Evolutionary conservation across 2,113 vertebrate species (phyloP).

Genomic region (Mesembrinibis cayennensis): DNA sequence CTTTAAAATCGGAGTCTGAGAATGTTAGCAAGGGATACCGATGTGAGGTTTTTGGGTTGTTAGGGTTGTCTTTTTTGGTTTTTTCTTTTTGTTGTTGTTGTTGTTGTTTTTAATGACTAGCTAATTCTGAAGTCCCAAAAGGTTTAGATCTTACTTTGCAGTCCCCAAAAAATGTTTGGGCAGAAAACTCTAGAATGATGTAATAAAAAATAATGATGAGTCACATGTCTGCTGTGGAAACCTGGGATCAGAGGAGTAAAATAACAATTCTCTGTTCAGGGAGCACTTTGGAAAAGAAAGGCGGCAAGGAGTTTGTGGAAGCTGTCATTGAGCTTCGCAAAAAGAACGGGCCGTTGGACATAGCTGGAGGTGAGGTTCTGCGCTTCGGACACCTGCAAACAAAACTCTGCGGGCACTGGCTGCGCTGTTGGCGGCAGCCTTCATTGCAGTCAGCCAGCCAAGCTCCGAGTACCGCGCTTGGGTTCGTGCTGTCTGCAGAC

Average conservation of each 20-base stretch:
- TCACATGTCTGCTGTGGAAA: conserved; percentile 17
- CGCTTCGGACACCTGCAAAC: neutral
- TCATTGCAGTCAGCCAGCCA: neutral
- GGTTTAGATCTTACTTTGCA: conserved; percentile 80
- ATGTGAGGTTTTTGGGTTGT: conserved; percentile 47
- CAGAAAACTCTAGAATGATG: conserved; percentile 55
- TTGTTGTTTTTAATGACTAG: conserved; percentile 59
- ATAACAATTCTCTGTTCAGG: conserved; percentile 77
- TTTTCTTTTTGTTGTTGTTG: conserved; percentile 43
- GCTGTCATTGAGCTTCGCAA: conserved; percentile 91
- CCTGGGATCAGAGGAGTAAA: conserved; percentile 22
- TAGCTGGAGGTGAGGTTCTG: conserved; percentile 87
- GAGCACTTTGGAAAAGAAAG: conserved; percentile 94
- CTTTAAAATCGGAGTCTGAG: neutral
- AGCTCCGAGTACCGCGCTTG: rapidly evolving
- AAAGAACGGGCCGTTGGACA: conserved; percentile 94
- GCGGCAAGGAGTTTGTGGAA: conserved; percentile 93
- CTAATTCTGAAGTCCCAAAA: conserved; percentile 67
- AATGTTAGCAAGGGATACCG: neutral
- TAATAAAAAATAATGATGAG: neutral
- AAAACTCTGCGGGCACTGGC: neutral
- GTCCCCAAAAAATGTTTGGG: conserved; percentile 62
- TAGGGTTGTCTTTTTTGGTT: conserved; percentile 54
- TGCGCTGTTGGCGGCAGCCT: neutral
- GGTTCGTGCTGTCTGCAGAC: neutral